Evolutionary conservation across 2,113 vertebrate species (phyloP), one percentile per base, ranked within the genome.

Genomic region (Monarcha castaneiventris): DNA sequence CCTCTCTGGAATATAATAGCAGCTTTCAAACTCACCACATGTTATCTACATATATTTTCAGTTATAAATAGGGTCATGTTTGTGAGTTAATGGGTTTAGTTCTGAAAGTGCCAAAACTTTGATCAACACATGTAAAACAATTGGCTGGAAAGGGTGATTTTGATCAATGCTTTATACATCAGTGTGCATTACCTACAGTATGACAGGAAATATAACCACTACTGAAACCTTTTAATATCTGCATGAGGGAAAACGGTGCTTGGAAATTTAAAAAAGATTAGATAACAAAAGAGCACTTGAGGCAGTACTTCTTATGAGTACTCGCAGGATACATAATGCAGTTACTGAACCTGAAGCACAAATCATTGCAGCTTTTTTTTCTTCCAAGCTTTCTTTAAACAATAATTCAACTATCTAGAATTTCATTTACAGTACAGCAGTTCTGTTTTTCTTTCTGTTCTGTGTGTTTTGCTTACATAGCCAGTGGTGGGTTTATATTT

Each of bases 21-120:
- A 93, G 93, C 95, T 96, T 97, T 97, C 95, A 97, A 90, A 95
- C 84, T 96, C 58, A 62, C 88, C 86, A 94, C 84, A 66, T 92
- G 94, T 97, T 96, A 96, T 93, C 96, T 96, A 77, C 95, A 82
- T 97, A 26, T 93, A 93, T 95, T 96, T 97, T 90, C 85, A 88
- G 4, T 93, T 95, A 71, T 92, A 95, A 95, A 69, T 86, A 96
- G 86, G 84, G 90, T 91, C 87, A 81, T 93, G 73, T 96, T 96
- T 93, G 87, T 94, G 87, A 96, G 93, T 95, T 97, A 97, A 97
- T 97, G 97, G 97, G 64, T 95, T 96, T 96, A 87, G 81, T 89
- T 94, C 91, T 94, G 79, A 79, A 96, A 97, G 95, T 97, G 97
- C 97, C 97, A 97, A 93, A 97, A 97, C 96, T 97, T 97, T 97